Evolutionary conservation across 2,113 vertebrate genomes (phyloP).

Genomic region (Pelodiscus sinensis): DNA sequence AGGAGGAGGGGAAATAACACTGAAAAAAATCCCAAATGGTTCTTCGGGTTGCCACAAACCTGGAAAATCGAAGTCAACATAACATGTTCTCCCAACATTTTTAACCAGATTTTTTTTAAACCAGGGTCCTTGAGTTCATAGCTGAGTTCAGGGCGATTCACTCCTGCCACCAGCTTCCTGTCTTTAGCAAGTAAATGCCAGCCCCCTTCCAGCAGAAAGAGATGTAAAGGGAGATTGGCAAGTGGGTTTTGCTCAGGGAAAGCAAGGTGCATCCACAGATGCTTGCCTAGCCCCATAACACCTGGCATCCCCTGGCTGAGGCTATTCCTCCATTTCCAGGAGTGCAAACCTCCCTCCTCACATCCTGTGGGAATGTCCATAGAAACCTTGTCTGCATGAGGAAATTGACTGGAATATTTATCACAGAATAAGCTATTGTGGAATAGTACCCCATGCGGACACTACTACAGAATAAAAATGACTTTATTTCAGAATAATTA

Average conservation of each 20-base stretch:
- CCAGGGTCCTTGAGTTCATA: background rate
- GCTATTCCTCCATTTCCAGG: background rate
- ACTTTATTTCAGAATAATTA: background rate
- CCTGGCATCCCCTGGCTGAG: background rate
- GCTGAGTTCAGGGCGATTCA: background rate
- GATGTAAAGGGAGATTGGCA: background rate
- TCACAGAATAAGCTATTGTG: background rate
- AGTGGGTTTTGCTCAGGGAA: background rate
- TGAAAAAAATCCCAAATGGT: background rate
- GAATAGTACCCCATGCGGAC: background rate
- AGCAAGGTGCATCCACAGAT: background rate
- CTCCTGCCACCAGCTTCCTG: background rate
- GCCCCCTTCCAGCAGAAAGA: background rate
- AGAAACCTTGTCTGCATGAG: background rate
- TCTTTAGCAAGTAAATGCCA: background rate
- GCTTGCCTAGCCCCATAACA: background rate
- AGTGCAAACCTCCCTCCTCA: background rate
- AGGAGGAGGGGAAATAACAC: background rate
- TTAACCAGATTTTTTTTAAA: background rate
- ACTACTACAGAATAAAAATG: background rate
- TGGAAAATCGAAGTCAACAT: background rate
- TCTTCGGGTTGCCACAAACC: background rate
- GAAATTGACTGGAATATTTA: rapidly evolving
- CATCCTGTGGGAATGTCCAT: background rate
- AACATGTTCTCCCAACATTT: background rate